Evolutionary conservation across 2,797 vertebrate species (phyloP).

Genomic region (Tauraco hartlaubi): DNA sequence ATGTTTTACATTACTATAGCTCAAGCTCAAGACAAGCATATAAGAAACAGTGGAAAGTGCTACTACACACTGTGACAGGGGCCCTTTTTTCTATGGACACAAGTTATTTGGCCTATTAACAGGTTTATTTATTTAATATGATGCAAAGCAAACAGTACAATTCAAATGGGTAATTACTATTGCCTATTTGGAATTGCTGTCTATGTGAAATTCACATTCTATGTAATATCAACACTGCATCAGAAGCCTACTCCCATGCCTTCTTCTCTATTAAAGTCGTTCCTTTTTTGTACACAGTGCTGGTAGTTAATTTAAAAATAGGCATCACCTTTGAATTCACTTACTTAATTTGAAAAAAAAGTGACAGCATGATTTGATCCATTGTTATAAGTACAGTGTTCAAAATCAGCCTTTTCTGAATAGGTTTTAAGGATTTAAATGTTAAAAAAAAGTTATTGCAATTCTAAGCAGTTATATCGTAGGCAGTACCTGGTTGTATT

Average conservation of each 20-base stretch:
- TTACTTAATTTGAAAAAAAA: background rate
- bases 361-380: background rate
- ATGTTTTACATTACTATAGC: background rate
- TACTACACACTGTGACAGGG: background rate
- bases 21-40: background rate
- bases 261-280: background rate
- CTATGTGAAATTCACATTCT: background rate
- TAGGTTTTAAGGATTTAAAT: background rate
- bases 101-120: background rate
- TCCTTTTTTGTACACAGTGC: background rate
- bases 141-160: background rate
- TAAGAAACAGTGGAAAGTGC: background rate
- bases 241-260: background rate
- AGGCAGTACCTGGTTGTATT: background rate
- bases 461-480: background rate
- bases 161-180: background rate
- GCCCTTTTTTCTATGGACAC: background rate
- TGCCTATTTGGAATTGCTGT: background rate
- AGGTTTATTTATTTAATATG: background rate
- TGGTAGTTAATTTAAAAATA: background rate
- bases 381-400: background rate
- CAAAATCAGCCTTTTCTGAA: background rate
- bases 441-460: background rate
- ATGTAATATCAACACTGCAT: background rate
- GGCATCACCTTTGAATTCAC: background rate